phyloP scores from a whole-genome alignment of 2,888 invertebrate species.

The Acanthosepion lycidas region DNA sequence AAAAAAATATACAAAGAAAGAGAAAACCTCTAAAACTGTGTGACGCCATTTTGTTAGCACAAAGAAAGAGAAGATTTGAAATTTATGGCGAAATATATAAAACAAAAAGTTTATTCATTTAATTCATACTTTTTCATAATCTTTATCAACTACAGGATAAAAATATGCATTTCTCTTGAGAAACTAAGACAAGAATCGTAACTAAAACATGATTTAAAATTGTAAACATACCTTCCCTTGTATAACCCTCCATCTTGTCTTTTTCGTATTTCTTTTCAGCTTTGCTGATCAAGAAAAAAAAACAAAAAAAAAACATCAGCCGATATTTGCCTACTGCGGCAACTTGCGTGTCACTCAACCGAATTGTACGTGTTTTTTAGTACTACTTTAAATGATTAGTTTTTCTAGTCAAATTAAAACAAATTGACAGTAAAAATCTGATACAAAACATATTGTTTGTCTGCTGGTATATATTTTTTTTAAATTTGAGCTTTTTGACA shows the following conservation, averaged over 20 bases:
- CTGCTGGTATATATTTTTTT: too few relatives aligned
- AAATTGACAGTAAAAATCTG: too few relatives aligned
- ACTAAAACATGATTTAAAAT: not conserved
- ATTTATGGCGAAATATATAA: not conserved
- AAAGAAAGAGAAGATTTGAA: not conserved
- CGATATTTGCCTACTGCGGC: not conserved
- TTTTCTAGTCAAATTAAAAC: too few relatives aligned
- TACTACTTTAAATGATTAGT: too few relatives aligned
- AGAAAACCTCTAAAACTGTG: not conserved
- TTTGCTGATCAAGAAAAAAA: not conserved
- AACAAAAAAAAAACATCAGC: not conserved
- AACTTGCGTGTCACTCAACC: not conserved
- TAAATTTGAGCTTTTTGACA: too few relatives aligned
- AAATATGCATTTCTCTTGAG: not conserved
- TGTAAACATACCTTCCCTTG: slow-evolving; percentile 42
- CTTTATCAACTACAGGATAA: not conserved
- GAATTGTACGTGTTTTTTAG: not conserved
- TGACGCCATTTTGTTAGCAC: slow-evolving; percentile 12
- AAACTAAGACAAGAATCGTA: not conserved
- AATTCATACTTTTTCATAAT: not conserved
- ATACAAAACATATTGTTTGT: too few relatives aligned
- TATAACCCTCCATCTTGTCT: slow-evolving; percentile 44
- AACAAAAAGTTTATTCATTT: not conserved
- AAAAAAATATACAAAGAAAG: not conserved
- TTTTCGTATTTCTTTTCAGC: slow-evolving; percentile 33